Conservation (phyloP, 2,113 vertebrate species). For the Ariopsis seemanni region DNA sequence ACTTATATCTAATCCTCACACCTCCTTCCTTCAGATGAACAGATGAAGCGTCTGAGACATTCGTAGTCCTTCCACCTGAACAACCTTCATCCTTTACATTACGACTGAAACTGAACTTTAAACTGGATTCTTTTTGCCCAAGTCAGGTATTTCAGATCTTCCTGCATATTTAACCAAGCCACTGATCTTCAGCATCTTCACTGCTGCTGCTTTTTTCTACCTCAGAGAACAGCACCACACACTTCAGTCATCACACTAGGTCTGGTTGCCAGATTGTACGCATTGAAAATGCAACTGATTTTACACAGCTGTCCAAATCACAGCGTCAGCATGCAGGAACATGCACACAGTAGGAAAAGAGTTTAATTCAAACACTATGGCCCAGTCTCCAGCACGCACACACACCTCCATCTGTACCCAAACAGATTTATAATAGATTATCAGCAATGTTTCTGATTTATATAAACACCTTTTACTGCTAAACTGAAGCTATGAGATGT, state of each 20-base stretch:
- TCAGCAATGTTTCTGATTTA: neutral
- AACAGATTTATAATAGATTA: neutral
- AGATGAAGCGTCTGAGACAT: neutral
- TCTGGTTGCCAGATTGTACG: neutral
- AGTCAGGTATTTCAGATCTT: neutral
- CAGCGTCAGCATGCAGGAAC: constrained; percentile 33
- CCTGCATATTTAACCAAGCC: neutral
- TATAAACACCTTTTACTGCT: neutral
- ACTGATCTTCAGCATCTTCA: neutral
- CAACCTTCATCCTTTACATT: neutral
- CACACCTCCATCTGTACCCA: neutral
- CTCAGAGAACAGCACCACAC: neutral
- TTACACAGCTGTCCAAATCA: neutral
- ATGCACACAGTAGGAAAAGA: constrained; percentile 33
- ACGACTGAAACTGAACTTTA: neutral
- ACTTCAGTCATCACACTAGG: neutral
- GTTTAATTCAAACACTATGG: constrained; percentile 33
- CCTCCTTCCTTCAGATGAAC: neutral
- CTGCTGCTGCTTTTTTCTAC: neutral
- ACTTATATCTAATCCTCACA: neutral
- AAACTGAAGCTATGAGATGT: neutral
- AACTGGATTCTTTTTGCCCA: neutral
- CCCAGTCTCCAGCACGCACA: constrained; percentile 42
- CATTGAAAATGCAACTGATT: neutral
- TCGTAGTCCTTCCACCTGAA: neutral